Conservation (phyloP, 1,140 invertebrate species). For the Achatina immaculata region DNA sequence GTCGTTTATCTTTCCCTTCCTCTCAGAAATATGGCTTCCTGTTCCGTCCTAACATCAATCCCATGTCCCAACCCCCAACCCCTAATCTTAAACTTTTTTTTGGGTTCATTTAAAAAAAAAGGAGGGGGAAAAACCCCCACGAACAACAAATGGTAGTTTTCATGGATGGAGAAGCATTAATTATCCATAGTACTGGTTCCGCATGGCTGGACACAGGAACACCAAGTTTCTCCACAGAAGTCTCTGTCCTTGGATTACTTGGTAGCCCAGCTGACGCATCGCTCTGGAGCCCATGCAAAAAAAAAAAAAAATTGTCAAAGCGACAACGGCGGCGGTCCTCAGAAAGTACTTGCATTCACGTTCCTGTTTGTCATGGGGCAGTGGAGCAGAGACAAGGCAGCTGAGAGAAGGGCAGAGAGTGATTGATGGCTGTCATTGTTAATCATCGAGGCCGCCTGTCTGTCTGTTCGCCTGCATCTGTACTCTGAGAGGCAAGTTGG, state of each 20-base stretch:
- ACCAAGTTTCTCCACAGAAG: neutral
- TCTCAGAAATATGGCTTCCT: no score
- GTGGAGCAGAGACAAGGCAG: neutral
- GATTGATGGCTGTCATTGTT: neutral
- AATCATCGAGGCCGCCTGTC: neutral
- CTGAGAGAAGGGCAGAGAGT: neutral
- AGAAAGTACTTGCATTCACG: neutral
- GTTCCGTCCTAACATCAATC: no score
- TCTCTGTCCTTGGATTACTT: neutral
- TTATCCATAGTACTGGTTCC: neutral
- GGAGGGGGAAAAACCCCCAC: no score
- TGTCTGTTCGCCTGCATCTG: neutral
- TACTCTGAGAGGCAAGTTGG: neutral
- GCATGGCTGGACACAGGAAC: neutral
- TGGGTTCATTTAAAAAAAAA: no score
- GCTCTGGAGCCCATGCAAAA: neutral
- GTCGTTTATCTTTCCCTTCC: no score
- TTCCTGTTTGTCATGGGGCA: neutral
- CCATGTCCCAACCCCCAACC: no score
- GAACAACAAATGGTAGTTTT: neutral
- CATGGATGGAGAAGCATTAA: constrained; percentile 1
- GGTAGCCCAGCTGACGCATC: neutral
- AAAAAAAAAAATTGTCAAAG: neutral
- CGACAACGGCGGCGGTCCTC: neutral
- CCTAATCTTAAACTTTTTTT: no score